Conservation (phyloP, 1,140 invertebrate species). For the Heliconius himera region DNA sequence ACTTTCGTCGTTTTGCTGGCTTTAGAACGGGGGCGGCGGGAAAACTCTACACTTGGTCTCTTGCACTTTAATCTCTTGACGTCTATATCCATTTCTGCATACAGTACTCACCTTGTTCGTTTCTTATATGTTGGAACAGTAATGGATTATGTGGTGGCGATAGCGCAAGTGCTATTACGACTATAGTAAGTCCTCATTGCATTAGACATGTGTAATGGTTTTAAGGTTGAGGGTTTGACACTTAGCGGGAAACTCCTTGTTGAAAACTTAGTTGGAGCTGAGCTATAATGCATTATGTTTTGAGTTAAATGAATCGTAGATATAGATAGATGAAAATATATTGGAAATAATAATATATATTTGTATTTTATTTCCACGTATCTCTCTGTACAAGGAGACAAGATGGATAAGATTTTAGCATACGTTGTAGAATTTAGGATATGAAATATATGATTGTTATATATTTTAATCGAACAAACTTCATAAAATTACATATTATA, state of each 20-base stretch:
- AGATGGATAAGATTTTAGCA: neutral
- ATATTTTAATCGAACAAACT: too few species aligned
- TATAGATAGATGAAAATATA: neutral
- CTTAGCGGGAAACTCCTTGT: constrained; percentile 38
- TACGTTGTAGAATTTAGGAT: too few species aligned
- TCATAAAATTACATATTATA: too few species aligned
- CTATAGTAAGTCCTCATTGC: constrained; percentile 38
- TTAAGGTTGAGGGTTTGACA: constrained; percentile 46
- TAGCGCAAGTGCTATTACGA: constrained; percentile 34
- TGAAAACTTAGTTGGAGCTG: constrained; percentile 47
- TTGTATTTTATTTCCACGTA: neutral
- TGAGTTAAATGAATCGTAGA: constrained; percentile 27
- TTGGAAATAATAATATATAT: neutral
- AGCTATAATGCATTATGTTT: constrained; percentile 31
- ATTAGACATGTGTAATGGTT: constrained; percentile 53
- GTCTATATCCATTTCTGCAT: constrained; percentile 30
- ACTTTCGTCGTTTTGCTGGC: constrained; percentile 61
- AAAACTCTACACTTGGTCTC: constrained; percentile 47
- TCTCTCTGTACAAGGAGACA: neutral
- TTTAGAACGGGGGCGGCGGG: constrained; percentile 43
- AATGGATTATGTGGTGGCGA: constrained; percentile 36
- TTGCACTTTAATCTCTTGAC: constrained; percentile 55
- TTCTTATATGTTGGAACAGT: constrained; percentile 41
- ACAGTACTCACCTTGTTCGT: constrained; percentile 27
- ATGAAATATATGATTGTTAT: too few species aligned